A percentile compares a stretch with the other conserved stretches of the same genome.
Conservation (phyloP, 2,888 invertebrate genomes). For the Hirtodrosophila alboralis region DNA sequence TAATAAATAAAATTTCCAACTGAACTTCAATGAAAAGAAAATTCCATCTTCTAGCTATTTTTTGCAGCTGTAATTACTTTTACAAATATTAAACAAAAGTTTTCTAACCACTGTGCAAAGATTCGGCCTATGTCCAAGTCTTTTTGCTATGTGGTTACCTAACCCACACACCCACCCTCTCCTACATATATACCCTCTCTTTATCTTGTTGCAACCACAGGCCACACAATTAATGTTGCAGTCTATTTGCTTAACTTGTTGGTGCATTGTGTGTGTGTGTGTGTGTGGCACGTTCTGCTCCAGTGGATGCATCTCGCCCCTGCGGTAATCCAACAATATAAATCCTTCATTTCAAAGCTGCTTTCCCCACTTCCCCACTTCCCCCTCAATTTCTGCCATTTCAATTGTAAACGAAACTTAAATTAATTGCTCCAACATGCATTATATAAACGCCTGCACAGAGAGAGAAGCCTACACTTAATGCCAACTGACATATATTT, state of each 20-base stretch:
- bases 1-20: too few species aligned
- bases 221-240: constrained; percentile 81
- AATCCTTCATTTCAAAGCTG: constrained; percentile 67
- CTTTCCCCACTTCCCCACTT: background rate
- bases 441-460: constrained; percentile 68
- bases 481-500: constrained; percentile 75
- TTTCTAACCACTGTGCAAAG: too few species aligned
- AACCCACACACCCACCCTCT: too few species aligned
- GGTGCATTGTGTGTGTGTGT: constrained; percentile 43
- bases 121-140: constrained; percentile 34
- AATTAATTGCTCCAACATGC: constrained; percentile 78
- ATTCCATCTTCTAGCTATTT: too few species aligned
- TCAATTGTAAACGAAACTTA: constrained; percentile 77
- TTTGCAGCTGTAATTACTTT: too few species aligned
- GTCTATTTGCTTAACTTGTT: constrained; percentile 81
- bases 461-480: constrained; percentile 63
- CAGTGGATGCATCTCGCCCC: constrained; percentile 50
- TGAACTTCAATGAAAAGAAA: too few species aligned
- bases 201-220: constrained; percentile 41
- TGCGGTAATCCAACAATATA: constrained; percentile 75
- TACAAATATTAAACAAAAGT: too few species aligned
- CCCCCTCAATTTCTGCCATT: constrained; percentile 49
- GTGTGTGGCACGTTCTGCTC: constrained; percentile 52
- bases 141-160: constrained; percentile 9
- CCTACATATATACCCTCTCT: constrained; percentile 3